A percentile compares a stretch with the other conserved stretches of the same genome.
phyloP scores from a whole-genome alignment of 2,888 invertebrate genomes.

The Dicyrtoma fusca region DNA sequence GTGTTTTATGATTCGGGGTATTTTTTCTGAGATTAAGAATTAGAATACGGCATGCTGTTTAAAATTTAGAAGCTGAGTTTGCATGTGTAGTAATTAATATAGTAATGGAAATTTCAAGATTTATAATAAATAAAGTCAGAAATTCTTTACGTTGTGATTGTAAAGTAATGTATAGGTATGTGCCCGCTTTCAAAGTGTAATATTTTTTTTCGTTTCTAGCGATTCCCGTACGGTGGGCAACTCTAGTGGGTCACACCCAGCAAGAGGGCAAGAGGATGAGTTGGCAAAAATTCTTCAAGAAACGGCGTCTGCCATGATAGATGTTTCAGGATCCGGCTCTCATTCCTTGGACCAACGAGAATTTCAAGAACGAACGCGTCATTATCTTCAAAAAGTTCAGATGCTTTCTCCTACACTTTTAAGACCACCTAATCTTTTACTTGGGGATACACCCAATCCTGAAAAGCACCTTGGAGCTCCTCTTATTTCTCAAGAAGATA shows the following conservation, averaged over 20 bases:
- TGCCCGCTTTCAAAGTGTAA: background rate
- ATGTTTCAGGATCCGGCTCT: slow-evolving; percentile 55
- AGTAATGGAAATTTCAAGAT: too few relatives aligned
- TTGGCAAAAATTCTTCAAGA: slow-evolving; percentile 56
- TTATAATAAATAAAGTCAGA: too few relatives aligned
- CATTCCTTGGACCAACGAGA: slow-evolving; percentile 56
- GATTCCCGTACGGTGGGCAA: slow-evolving; percentile 33
- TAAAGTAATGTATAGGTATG: background rate
- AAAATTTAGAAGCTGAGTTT: too few relatives aligned
- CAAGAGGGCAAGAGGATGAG: slow-evolving; percentile 56
- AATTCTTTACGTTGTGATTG: background rate
- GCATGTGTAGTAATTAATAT: too few relatives aligned
- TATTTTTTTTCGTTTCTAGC: slow-evolving; percentile 7
- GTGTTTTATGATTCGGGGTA: too few relatives aligned
- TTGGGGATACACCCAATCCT: slow-evolving; percentile 55
- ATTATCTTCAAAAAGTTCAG: slow-evolving; percentile 54
- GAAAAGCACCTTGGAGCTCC: slow-evolving; percentile 55
- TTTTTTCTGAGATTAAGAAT: too few relatives aligned
- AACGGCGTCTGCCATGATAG: slow-evolving; percentile 57
- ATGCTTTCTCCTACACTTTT: slow-evolving; percentile 50
- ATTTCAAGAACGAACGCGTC: slow-evolving; percentile 55
- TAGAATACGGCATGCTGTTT: background rate
- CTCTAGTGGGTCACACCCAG: slow-evolving; percentile 41
- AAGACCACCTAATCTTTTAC: slow-evolving; percentile 45
- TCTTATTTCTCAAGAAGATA: slow-evolving; percentile 53